A percentile compares a stretch with the other conserved stretches of the same genome.
Conservation (phyloP, 2,888 invertebrate species). For the Tenthredo distinguenda region DNA sequence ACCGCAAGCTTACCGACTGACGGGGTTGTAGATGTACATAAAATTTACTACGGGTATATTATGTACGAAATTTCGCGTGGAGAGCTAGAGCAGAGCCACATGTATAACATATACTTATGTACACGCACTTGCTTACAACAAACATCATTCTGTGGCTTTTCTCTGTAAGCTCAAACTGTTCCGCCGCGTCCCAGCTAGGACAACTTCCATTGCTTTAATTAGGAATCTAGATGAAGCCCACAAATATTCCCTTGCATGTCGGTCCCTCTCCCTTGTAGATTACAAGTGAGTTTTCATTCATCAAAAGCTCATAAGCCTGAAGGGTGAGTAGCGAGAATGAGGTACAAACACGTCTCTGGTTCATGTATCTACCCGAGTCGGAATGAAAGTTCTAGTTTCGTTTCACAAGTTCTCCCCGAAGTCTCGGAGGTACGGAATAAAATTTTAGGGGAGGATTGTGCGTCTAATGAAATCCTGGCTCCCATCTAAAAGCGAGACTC, state of each 20-base stretch:
- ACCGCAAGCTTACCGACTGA: conserved; percentile 37
- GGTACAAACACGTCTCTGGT: not conserved
- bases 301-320: not conserved
- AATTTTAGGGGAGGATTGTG: too few species aligned
- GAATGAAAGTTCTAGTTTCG: too few species aligned
- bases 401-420: too few species aligned
- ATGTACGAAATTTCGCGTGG: not conserved
- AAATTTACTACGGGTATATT: conserved; percentile 16
- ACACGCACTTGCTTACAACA: not conserved
- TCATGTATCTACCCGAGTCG: too few species aligned
- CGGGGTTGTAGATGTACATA: conserved; percentile 1
- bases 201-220: not conserved
- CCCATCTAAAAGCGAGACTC: too few species aligned
- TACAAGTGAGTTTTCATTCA: not conserved
- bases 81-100: not conserved
- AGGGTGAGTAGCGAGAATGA: not conserved
- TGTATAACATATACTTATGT: not conserved
- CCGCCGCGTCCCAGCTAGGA: not conserved
- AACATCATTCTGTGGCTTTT: not conserved
- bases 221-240: not conserved
- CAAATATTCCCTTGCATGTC: not conserved
- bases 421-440: too few species aligned
- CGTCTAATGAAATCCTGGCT: too few species aligned
- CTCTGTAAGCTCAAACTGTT: not conserved
- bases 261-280: not conserved